Evolutionary conservation across 53 echinoderm and acorn worm species (phyloP).

Genomic region (Paracentrotus lividus): DNA sequence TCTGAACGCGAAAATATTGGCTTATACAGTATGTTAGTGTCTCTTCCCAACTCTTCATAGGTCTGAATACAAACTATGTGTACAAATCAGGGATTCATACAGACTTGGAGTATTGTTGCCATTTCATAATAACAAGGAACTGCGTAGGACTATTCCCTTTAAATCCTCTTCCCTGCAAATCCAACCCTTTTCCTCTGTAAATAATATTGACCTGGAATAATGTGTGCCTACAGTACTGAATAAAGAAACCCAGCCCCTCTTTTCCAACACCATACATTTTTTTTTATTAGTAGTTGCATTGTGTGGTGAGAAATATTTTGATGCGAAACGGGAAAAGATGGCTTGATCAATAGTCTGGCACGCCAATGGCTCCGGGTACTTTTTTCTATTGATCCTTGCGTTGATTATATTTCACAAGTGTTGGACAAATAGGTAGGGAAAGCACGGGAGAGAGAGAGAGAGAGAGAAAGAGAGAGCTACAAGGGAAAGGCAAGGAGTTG

Average conservation of each 20-base stretch:
- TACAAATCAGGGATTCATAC: no score
- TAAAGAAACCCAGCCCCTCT: constrained; percentile 17
- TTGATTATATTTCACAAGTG: neutral
- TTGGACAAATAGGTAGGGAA: neutral
- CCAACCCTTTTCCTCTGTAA: neutral
- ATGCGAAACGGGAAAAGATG: constrained; percentile 20
- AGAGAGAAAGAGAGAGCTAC: neutral
- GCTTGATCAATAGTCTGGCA: constrained; percentile 28
- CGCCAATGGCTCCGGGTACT: constrained; percentile 17
- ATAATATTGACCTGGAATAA: constrained; percentile 14
- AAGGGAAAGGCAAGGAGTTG: neutral
- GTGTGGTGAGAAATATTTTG: neutral
- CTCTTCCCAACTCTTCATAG: no score
- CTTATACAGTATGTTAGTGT: no score
- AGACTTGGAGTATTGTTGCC: no score
- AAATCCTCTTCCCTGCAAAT: neutral
- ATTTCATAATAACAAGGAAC: no score
- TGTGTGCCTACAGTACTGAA: neutral
- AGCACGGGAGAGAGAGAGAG: constrained; percentile 2
- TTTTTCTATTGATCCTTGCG: neutral
- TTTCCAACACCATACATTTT: neutral
- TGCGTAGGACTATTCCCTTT: no score
- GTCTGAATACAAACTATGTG: no score
- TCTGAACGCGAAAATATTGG: no score
- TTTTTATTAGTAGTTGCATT: neutral